Evolutionary conservation across 2,888 invertebrate genomes (phyloP), one percentile per base, ranked within the genome.

Genomic region (Neoscelio sp.): DNA sequence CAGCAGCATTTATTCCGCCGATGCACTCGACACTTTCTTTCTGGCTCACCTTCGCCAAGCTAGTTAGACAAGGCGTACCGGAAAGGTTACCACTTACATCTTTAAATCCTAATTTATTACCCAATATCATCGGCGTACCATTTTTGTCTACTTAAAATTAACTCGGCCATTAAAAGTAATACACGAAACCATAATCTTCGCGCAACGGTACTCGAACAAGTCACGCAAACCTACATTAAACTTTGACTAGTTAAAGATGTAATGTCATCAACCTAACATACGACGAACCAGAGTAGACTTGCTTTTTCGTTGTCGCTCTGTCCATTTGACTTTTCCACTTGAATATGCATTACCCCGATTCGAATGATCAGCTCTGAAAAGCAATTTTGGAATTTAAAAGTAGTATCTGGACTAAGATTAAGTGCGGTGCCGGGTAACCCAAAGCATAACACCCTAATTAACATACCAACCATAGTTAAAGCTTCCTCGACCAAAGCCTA

Each of bases 401-500:
- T 23, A 18, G 8, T 28, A 15, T 5, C 0, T 1, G 30, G 48
- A 4, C 12, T 8, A 26, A 26, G 15, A 35, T 13, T 13, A 13
- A 15, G 28, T 7, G 42, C n/a, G 30, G 30, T 44, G 20, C 42
- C 18, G 28, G 13, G 13, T 8, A 26, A 12, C 1, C 13, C 15
- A 48, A 38, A 40, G 13, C 26, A 17, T 6, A 8, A 13, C 12
- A 65, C 26, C 46, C 30, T 65, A 23, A 65, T 74, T 74, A 74
- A 17, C 78, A 73, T 68, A 78, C 74, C 30, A 58, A 54, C 40
- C 44, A 46, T 44, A 73, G 67, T 76, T 75, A 26, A 26, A 58
- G 52, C 75, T 67, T 46, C 46, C 30, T 48, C 79, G 74, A 81
- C 65, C 75, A 73, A 70, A 82, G 79, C 78, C 80, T 70, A 52